Conservation (phyloP, 2,113 vertebrate genomes). For the Eulemur macaco region DNA sequence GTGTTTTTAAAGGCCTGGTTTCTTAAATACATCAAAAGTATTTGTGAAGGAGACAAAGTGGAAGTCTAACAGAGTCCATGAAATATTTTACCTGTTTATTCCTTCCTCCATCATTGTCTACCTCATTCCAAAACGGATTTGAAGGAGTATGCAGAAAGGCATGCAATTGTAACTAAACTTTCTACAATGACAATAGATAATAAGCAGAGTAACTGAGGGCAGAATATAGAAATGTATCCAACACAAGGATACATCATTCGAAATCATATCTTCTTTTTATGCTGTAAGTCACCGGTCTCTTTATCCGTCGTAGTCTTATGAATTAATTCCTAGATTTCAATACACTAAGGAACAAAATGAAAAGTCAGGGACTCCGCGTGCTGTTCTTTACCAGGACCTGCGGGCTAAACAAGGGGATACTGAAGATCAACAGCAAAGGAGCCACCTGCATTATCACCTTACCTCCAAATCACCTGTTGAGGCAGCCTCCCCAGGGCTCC, state of each 20-base stretch:
- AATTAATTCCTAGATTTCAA: neutral
- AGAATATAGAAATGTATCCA: neutral
- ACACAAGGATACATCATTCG: neutral
- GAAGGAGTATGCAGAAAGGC: neutral
- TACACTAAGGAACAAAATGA: neutral
- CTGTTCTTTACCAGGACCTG: neutral
- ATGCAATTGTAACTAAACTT: neutral
- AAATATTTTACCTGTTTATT: neutral
- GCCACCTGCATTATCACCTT: conserved; percentile 18
- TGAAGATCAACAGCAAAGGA: neutral
- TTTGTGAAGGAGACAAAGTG: neutral
- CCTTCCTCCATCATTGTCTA: neutral
- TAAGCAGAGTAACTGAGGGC: neutral
- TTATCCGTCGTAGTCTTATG: neutral
- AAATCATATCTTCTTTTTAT: neutral
- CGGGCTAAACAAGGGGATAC: accelerated
- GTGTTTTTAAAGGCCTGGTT: neutral
- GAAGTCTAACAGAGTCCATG: neutral
- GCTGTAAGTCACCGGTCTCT: neutral
- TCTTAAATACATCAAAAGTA: neutral
- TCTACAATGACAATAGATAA: neutral
- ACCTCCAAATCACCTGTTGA: conserved; percentile 98
- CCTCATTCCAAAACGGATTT: neutral
- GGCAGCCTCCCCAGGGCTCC: conserved; percentile 92
- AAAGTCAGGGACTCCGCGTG: neutral